Percentiles rank a stretch among this genome's conserved stretches.
phyloP scores from a whole-genome alignment of 2,797 vertebrate species.

The Cyprinodon diabolis region DNA sequence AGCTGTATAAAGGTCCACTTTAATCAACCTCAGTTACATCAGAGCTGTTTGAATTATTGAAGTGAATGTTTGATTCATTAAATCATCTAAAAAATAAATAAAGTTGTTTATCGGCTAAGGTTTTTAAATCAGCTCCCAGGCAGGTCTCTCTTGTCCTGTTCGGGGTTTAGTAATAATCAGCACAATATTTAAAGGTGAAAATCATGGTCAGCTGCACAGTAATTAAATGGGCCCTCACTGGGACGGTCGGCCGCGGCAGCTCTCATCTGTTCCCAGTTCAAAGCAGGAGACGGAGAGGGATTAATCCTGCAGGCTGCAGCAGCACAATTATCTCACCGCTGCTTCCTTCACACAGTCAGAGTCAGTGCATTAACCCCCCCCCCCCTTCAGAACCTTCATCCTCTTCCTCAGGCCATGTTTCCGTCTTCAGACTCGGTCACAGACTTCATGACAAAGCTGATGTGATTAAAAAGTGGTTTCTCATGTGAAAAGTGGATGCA shows the following conservation, averaged over 20 bases:
- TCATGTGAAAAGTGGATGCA: no score
- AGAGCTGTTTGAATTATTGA: background rate
- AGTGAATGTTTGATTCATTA: no score
- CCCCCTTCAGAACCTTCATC: conserved; percentile 18
- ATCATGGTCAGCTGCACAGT: conserved; percentile 16
- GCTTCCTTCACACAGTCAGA: conserved; percentile 11
- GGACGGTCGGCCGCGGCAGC: conserved; percentile 25
- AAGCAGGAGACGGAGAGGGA: conserved; percentile 49
- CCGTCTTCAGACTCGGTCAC: conserved; percentile 32
- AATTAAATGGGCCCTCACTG: conserved; percentile 48
- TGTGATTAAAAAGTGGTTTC: background rate
- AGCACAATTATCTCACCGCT: conserved; percentile 43
- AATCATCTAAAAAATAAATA: background rate
- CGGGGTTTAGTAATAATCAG: background rate
- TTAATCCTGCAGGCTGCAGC: conserved; percentile 49
- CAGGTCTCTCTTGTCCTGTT: background rate
- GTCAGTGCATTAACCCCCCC: conserved; percentile 32
- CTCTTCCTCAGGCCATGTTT: conserved; percentile 5
- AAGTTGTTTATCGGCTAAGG: background rate
- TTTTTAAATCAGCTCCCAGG: background rate
- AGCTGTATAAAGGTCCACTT: no score
- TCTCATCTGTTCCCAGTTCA: conserved; percentile 54
- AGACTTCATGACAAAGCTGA: background rate
- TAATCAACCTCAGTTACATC: background rate
- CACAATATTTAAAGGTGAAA: background rate